Conservation (phyloP, 2,797 vertebrate genomes). For the Mormyrops attenuatus region DNA sequence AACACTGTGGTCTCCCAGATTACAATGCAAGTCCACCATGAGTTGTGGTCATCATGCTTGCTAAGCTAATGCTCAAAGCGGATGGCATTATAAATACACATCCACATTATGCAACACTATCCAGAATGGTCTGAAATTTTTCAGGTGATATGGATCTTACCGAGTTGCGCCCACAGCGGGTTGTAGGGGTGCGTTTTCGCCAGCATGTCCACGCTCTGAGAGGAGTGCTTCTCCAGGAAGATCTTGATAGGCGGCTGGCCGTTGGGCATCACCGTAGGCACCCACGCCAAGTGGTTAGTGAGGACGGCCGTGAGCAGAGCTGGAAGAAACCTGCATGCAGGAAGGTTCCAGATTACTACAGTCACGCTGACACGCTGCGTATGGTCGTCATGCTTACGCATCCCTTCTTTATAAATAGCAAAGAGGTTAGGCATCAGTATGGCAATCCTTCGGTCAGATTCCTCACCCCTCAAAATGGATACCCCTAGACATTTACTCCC, state of each 20-base stretch:
- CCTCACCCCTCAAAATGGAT: background rate
- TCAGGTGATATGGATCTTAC: conserved; percentile 46
- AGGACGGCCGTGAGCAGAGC: conserved; percentile 91
- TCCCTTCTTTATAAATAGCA: background rate
- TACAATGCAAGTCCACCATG: background rate
- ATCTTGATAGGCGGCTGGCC: conserved; percentile 95
- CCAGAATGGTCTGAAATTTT: background rate
- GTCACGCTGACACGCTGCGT: background rate
- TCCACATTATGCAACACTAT: background rate
- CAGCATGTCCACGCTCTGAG: conserved; percentile 93
- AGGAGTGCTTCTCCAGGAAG: conserved; percentile 98
- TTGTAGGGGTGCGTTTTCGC: conserved; percentile 97
- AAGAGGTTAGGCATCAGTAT: background rate
- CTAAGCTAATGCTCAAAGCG: background rate
- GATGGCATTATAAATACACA: background rate
- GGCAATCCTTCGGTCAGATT: background rate
- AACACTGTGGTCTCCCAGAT: background rate
- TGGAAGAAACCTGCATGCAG: conserved; percentile 79
- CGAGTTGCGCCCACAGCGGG: conserved; percentile 92
- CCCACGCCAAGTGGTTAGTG: conserved; percentile 98
- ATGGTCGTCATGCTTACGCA: background rate
- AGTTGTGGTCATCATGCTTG: background rate
- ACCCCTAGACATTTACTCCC: background rate
- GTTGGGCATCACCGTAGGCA: conserved; percentile 98
- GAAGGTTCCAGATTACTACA: background rate